Base-by-base conservation (phyloP, 2,797 vertebrate genomes). In the Semotilus atromaculatus region DNA sequence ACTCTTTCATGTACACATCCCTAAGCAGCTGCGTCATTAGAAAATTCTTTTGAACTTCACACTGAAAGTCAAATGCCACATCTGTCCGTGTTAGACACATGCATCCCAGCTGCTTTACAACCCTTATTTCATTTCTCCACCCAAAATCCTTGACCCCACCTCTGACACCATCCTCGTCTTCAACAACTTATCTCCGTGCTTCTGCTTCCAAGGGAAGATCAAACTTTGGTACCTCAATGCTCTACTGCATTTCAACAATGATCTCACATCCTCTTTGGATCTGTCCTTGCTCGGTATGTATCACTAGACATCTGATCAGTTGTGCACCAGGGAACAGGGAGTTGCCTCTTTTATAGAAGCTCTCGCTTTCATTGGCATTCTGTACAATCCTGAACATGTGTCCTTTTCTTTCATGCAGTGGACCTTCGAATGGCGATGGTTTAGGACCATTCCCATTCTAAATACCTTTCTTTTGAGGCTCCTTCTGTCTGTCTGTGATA, bases 21-120 rank as follows among this genome's bases (percentile, higher is more conserved):
- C 88, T 78, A 90, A 93, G 90, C 93, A 96, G 93, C 95, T 95
- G 94, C 92, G 89, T 94, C 95, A 95, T 95, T 94, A 94, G 93
- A 92, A 92, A 93, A 93, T 88, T 93, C 93, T 94, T 95, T 95
- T 95, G 94, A 96, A 96, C 94, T 95, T 94, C 93, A 93, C 94
- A 92, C 92, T 94, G 91, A 91, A 94, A 94, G 95, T 94, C 93
- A 94, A 93, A 94, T 91, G 93, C 94, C 95, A 95, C 92, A 95
- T 95, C 93, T 94, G 93, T 95, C 92, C 88, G 93, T 89, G 86
- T 84, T 93, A 95, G 93, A 95, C 95, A 96, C 94, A 95, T 96
- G 94, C 92, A 92, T 86, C 91, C 92, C 95, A 96, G 95, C 94
- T 95, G 94, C 93, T 88, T 91, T 84, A 88, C 72, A 89, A 92